Base-by-base conservation (phyloP, 2,797 vertebrate genomes). In the Thripadectes ignobilis region DNA sequence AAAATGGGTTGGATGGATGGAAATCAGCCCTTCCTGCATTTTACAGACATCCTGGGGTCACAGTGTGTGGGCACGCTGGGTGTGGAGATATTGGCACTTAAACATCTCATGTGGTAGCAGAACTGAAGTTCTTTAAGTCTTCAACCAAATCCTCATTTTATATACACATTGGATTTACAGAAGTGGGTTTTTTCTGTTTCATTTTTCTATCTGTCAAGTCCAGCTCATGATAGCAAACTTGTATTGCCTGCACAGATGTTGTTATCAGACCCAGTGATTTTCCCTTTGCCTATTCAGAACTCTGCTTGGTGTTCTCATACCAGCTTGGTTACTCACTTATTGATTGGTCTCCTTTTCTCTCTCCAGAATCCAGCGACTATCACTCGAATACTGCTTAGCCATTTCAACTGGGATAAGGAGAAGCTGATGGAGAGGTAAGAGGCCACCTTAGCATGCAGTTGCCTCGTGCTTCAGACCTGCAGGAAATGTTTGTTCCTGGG, bases 341-440 rank as follows among this genome's bases (percentile, higher is more conserved):
- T 94, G 29, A 17, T 85, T 43, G 8, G 55, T 87, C 71, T 57
- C 71, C 36, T 55, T 45, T 51, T 91, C 78, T 94, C 61, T 41
- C 59, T 93, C 91, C 95, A 99, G 99, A 99, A 99, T 98, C 99
- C 99, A 97, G 99, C 99, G 78, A 99, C 99, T 95, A 99, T 99
- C 97, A 99, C 99, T 80, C 99, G 99, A 98, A 99, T 99, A 98
- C 99, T 99, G 96, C 99, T 99, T 97, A 99, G 99, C 98, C 99
- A 99, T 98, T 99, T 99, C 98, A 99, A 99, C 98, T 99, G 99
- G 99, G 99, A 99, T 98, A 99, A 99, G 98, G 99, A 99, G 98
- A 99, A 99, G 97, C 98, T 99, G 85, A 99, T 99, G 99, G 99
- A 99, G 98, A 99, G 99, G 99, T 99, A 98, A 98, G 97, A 83